These are phyloP conservation scores for Procavia capensis DNA, from an alignment of 2,113 vertebrate genomes.

Conservation along the genomic window DNA sequence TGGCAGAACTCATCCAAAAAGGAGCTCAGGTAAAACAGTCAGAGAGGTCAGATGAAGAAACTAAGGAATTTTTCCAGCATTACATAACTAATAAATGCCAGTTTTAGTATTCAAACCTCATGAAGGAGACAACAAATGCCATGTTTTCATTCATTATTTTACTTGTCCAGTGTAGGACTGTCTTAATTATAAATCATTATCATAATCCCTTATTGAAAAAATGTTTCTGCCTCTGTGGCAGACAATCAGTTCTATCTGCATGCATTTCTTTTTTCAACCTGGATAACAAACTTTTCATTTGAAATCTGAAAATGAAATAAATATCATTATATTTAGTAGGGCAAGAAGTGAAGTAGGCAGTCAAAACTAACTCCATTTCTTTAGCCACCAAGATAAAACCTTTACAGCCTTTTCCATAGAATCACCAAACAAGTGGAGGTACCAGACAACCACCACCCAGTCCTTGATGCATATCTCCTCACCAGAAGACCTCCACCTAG, in stretches of 20 bases:
- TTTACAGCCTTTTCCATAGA: too few relatives aligned
- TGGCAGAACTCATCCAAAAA: neutral
- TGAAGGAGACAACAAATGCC: neutral
- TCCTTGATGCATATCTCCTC: too few relatives aligned
- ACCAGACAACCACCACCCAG: too few relatives aligned
- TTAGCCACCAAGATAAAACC: too few relatives aligned
- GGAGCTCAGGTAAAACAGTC: neutral
- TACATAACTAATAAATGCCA: neutral
- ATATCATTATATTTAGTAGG: neutral
- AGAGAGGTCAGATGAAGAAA: neutral
- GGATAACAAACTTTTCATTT: neutral
- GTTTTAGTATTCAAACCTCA: constrained; percentile 16
- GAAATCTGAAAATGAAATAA: neutral
- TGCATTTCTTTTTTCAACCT: neutral
- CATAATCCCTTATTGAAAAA: neutral
- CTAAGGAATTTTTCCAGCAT: neutral
- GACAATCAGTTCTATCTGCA: neutral
- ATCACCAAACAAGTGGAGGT: too few relatives aligned
- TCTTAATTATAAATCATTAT: neutral
- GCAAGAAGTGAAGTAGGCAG: too few relatives aligned
- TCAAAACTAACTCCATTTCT: too few relatives aligned
- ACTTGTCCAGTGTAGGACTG: neutral
- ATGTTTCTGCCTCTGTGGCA: neutral
- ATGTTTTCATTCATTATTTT: constrained; percentile 36
- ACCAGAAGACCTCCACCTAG: too few relatives aligned